Base-by-base conservation (phyloP, 2,113 vertebrate genomes). In the Herpetotheres cachinnans region DNA sequence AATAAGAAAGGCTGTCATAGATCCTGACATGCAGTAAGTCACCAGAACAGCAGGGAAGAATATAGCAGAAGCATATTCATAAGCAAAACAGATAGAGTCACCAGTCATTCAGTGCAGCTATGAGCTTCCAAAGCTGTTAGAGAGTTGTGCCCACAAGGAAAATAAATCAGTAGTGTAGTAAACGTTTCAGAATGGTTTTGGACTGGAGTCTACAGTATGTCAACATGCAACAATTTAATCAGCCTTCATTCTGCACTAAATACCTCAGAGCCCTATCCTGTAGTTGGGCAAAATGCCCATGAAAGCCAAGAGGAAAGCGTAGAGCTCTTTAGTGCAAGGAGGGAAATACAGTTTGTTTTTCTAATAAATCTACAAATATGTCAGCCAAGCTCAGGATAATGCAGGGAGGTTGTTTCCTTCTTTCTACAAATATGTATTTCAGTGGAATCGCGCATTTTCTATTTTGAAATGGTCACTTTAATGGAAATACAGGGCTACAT, bases 201-300 rank as follows among this genome's bases (percentile, higher is more conserved):
- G 54, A 89, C 42, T 71, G 32, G 69, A 95, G 38, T 76, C 50
- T 83, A 61, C 42, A 63, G 30, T 36, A 38, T 84, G 46, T 86
- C 52, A 92, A 93, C 63, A 85, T 21, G 66, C 47, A 91, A 72
- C 61, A 66, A 38, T 50, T 92, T 90, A 95, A 78, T 97, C 88
- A 82, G 71, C 46, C 49, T 93, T 83, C 79, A 78, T 83, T 87
- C 85, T 89, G 30, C 27, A 46, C 46, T 63, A 52, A 85, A 78
- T 88, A 80, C 38, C 42, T 82, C 55, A 59, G n/a, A 94, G 46
- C 24, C 47, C 52, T 71, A 5, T 78, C 59, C 81, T 77, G 38
- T 5, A 84, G 20, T 8, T 82, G 50, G 74, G 63, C 27, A 88
- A 82, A 95, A 66, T 66, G 52, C 59, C 72, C 16, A 15, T 54